Evolutionary conservation across 1,140 invertebrate genomes (phyloP), one percentile per base, ranked within the genome.

Genomic region (Sycobia sp.): DNA sequence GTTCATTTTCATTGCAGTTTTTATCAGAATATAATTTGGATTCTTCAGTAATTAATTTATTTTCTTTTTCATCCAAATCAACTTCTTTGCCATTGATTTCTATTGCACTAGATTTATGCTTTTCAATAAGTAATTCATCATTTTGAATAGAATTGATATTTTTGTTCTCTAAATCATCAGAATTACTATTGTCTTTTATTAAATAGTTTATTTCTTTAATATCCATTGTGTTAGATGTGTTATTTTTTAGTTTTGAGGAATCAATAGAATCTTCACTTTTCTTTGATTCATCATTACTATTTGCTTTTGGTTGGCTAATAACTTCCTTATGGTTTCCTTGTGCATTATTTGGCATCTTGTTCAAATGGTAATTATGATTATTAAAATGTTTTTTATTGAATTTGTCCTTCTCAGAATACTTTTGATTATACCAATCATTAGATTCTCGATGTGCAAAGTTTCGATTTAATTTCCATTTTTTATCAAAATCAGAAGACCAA

Each of bases 401-500:
- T 41, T 61, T 66, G 39, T 62, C 44, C 47, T 65, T 61, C 13
- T 67, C 65, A 27, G 44, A 25, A 54, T 47, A 43, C 4, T 36
- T 44, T 41, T 66, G 25, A 50, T 41, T 38, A 38, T 59, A 55
- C 39, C 56, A 63, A 34, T 53, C 36, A 43, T 62, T 54, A 29
- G 23, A 18, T 25, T 51, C 34, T 32, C 58, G 46, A 49, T 67
- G 56, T 47, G 39, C 18, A 29, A 38, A 23, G 46, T 20, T 39
- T 22, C 38, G 38, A 27, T 25, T 13, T 51, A 49, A 55, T 53
- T 60, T 67, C 66, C 66, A 66, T 65, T 60, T 32, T 34, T 54
- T 57, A 54, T 57, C 36, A 55, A 54, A 43, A 55, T 54, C 51
- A 47, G 46, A 62, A 20, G 54, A 50, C 50, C 55, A 43, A 38